Evolutionary conservation across 2,113 vertebrate species (phyloP).

Genomic region (Poeciliopsis prolifica): DNA sequence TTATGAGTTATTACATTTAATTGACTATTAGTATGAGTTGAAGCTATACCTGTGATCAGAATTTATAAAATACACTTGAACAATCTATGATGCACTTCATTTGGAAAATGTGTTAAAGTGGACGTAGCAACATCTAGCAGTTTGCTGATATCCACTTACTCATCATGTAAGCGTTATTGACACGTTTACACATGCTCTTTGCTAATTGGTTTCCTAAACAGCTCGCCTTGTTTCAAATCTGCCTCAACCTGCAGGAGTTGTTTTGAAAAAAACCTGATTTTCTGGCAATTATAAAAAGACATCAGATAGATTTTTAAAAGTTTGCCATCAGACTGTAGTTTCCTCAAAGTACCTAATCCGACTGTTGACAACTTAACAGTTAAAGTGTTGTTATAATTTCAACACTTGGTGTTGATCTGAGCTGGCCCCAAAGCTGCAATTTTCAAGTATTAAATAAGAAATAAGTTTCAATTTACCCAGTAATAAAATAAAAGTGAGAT

Average conservation of each 20-base stretch:
- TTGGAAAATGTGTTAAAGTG: neutral
- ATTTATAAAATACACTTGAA: neutral
- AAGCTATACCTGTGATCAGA: neutral
- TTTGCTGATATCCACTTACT: neutral
- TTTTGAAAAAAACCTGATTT: neutral
- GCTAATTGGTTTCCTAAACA: neutral
- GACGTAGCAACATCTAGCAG: neutral
- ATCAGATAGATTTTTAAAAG: neutral
- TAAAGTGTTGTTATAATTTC: neutral
- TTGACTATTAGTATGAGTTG: neutral
- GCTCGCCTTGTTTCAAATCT: neutral
- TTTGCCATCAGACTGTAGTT: neutral
- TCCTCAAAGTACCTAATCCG: neutral
- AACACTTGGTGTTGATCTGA: neutral
- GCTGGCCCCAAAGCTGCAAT: neutral
- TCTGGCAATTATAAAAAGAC: neutral
- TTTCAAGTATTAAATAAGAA: neutral
- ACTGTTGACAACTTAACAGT: neutral
- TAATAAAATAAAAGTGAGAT: too few relatives aligned
- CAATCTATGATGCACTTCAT: too few relatives aligned
- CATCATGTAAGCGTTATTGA: neutral
- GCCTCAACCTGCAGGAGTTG: conserved; percentile 29
- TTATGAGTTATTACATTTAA: too few relatives aligned
- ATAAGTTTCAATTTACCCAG: too few relatives aligned
- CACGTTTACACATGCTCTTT: neutral